Evolutionary conservation across 2,888 invertebrate genomes (phyloP).

Genomic region (Malthinus flaveolus): DNA sequence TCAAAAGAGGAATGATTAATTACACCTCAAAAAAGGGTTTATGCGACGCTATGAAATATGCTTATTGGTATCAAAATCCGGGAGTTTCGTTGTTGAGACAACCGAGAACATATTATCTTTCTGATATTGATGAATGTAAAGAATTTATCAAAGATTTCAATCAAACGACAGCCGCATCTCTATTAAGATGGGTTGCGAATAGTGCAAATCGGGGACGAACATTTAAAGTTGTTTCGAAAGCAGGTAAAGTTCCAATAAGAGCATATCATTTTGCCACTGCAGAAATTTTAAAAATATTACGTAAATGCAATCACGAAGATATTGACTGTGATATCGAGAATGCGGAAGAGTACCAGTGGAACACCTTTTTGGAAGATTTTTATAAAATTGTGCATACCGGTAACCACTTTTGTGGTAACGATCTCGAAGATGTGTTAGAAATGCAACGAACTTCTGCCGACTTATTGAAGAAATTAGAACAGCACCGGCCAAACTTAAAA

Average conservation of each 20-base stretch:
- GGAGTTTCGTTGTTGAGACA: conserved; percentile 65
- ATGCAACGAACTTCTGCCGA: conserved; percentile 57
- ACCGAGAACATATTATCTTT: conserved; percentile 73
- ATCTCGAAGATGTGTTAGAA: conserved; percentile 38
- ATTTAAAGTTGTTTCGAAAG: conserved; percentile 54
- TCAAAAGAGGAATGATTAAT: conserved; percentile 48
- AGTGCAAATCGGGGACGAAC: conserved; percentile 15
- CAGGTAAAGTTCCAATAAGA: conserved; percentile 60
- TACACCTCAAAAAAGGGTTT: conserved; percentile 59
- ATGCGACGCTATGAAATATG: conserved; percentile 61
- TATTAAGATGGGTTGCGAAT: conserved; percentile 68
- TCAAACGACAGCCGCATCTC: conserved; percentile 75
- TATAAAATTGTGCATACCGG: conserved; percentile 64
- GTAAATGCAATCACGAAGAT: conserved; percentile 65
- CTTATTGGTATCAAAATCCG: conserved; percentile 67
- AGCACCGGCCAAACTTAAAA: conserved; percentile 64
- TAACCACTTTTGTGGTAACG: conserved; percentile 55
- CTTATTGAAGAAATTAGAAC: conserved; percentile 62
- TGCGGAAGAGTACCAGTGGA: conserved; percentile 65
- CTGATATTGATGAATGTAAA: conserved; percentile 60
- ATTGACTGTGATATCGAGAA: conserved; percentile 58
- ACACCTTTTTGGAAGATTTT: conserved; percentile 67
- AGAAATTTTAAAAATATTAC: conserved; percentile 69
- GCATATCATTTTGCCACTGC: conserved; percentile 71
- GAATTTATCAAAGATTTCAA: conserved; percentile 74